phyloP scores from a whole-genome alignment of 2,888 invertebrate genomes.

The Leucophenga montana region DNA sequence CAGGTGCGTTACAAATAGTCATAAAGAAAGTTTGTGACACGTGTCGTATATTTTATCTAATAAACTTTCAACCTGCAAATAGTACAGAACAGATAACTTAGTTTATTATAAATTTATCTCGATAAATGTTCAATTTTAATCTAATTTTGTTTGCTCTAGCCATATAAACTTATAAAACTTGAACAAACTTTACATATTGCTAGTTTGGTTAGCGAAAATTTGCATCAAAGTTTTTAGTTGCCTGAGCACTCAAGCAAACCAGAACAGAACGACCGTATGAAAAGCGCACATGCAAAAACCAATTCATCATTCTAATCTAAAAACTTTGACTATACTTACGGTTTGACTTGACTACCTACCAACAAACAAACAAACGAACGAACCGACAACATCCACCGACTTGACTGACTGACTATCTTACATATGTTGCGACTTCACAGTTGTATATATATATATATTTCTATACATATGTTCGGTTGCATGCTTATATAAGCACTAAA shows the following conservation, averaged over 20 bases:
- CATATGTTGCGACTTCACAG: too few relatives aligned
- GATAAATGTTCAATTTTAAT: too few relatives aligned
- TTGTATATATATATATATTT: too few relatives aligned
- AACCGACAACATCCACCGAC: background rate
- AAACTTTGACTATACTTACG: conserved; percentile 6
- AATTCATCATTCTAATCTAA: conserved; percentile 13
- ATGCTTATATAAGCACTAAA: conserved; percentile 27
- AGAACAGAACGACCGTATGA: background rate
- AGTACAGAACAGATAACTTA: background rate
- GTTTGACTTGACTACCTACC: background rate
- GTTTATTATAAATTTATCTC: background rate
- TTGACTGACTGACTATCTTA: background rate
- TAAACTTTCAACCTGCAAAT: background rate
- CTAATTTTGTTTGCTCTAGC: too few relatives aligned
- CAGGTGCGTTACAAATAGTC: conserved; percentile 77
- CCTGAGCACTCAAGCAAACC: background rate
- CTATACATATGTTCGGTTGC: too few relatives aligned
- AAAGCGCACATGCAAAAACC: background rate
- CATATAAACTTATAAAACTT: too few relatives aligned
- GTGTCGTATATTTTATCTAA: background rate
- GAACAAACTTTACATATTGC: too few relatives aligned
- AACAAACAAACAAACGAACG: background rate
- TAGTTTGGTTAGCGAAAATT: background rate
- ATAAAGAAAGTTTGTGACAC: background rate
- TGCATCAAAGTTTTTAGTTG: conserved; percentile 2